These are phyloP conservation scores for Cygnus buccinator DNA, from an alignment of 2,113 vertebrate genomes.

Conservation along the genomic window DNA sequence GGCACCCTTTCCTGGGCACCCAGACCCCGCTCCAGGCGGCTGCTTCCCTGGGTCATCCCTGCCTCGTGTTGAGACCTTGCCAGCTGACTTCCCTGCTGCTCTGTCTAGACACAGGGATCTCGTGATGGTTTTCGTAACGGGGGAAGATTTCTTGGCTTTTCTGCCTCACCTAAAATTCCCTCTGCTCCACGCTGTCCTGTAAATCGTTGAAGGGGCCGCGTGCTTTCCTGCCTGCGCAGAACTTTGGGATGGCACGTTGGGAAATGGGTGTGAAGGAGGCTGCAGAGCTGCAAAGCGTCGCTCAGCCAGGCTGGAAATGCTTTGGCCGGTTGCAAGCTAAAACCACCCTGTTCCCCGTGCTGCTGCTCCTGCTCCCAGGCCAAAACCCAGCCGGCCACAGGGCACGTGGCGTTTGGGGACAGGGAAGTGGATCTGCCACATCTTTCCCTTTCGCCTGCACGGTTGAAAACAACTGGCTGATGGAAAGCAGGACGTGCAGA, in stretches of 20 bases:
- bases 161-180: background rate
- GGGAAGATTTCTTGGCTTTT: background rate
- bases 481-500: background rate
- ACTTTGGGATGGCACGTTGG: background rate
- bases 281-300: fast-evolving
- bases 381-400: background rate
- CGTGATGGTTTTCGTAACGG: fast-evolving
- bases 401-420: fast-evolving
- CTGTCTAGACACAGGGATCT: background rate
- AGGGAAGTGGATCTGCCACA: background rate
- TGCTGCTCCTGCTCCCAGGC: background rate
- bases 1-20: background rate
- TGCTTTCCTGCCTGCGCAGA: background rate
- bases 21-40: fast-evolving
- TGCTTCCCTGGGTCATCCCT: background rate
- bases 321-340: background rate
- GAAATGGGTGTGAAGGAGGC: background rate
- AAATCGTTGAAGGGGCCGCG: fast-evolving
- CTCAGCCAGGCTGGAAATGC: fast-evolving
- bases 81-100: background rate
- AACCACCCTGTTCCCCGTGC: fast-evolving
- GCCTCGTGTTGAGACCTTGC: background rate
- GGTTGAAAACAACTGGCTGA: background rate
- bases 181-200: background rate
- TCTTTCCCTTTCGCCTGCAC: background rate